phyloP scores from a whole-genome alignment of 2,888 invertebrate species.

The Watsonalla binaria region DNA sequence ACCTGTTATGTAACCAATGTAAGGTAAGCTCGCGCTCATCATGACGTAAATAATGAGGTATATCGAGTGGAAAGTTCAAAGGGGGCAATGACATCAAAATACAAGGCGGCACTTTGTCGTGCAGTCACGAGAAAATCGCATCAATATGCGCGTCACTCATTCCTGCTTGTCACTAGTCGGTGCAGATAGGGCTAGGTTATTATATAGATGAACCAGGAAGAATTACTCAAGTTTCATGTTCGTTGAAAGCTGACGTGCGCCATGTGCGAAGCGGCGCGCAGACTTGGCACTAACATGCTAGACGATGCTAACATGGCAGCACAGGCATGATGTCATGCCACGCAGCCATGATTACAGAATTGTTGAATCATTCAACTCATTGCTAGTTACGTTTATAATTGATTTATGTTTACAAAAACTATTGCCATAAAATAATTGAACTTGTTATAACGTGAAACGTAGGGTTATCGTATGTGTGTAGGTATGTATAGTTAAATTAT shows the following conservation, averaged over 20 bases:
- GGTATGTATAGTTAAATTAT: not conserved
- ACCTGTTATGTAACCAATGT: conserved; percentile 47
- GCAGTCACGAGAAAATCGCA: conserved; percentile 60
- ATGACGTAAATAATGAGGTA: conserved; percentile 68
- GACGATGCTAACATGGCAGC: not conserved
- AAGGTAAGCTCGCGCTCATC: conserved; percentile 32
- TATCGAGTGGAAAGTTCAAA: conserved; percentile 72
- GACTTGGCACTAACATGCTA: not conserved
- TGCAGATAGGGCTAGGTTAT: conserved; percentile 6
- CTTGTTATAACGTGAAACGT: too few relatives aligned
- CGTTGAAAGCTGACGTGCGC: conserved; percentile 16
- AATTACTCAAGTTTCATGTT: conserved; percentile 25
- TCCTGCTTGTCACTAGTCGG: conserved; percentile 25
- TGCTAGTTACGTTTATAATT: too few relatives aligned
- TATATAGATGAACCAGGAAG: conserved; percentile 49
- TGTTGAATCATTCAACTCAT: too few relatives aligned
- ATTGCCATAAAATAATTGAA: too few relatives aligned
- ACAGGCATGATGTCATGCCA: too few relatives aligned
- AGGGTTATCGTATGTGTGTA: too few relatives aligned
- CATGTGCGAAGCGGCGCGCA: conserved; percentile 16
- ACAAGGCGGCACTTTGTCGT: conserved; percentile 47
- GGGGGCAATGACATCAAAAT: conserved; percentile 52
- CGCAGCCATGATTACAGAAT: too few relatives aligned
- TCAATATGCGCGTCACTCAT: conserved; percentile 49
- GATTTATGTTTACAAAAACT: too few relatives aligned